These are phyloP conservation scores for Scrobipalpa costella DNA, from an alignment of 2,888 invertebrate species.

Conservation along the genomic window DNA sequence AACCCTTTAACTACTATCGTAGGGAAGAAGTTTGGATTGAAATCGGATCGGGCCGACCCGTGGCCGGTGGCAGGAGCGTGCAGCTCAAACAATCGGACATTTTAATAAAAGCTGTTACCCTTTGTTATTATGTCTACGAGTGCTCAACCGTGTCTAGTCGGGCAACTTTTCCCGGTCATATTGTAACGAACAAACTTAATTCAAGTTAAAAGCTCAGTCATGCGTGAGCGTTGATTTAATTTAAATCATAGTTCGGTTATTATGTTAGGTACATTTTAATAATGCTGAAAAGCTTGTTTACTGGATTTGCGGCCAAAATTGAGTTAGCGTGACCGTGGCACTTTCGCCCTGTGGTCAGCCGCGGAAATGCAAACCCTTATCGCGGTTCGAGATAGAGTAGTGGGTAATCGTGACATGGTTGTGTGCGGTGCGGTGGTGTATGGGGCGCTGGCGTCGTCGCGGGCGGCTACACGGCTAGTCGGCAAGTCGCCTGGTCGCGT, in stretches of 20 bases:
- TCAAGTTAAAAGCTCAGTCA: constrained; percentile 18
- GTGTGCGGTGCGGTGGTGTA: background rate
- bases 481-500: constrained; percentile 59
- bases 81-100: constrained; percentile 64
- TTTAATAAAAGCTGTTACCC: constrained; percentile 60
- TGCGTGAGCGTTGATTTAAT: background rate
- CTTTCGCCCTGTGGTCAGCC: constrained; percentile 45
- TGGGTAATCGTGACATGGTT: constrained; percentile 51
- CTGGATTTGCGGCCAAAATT: constrained; percentile 21
- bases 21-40: constrained; percentile 71
- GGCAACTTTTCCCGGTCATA: constrained; percentile 15
- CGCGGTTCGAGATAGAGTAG: constrained; percentile 56
- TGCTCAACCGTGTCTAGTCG: constrained; percentile 25
- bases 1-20: constrained; percentile 67
- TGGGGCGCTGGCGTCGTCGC: too few species aligned
- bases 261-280: background rate
- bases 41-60: constrained; percentile 57
- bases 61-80: constrained; percentile 47
- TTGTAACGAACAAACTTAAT: constrained; percentile 21
- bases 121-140: constrained; percentile 39
- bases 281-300: constrained; percentile 8
- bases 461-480: constrained; percentile 37
- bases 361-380: constrained; percentile 69
- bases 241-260: constrained; percentile 1
- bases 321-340: constrained; percentile 42